Conservation (phyloP, 2,888 invertebrate genomes). For the Meteorus colon region DNA sequence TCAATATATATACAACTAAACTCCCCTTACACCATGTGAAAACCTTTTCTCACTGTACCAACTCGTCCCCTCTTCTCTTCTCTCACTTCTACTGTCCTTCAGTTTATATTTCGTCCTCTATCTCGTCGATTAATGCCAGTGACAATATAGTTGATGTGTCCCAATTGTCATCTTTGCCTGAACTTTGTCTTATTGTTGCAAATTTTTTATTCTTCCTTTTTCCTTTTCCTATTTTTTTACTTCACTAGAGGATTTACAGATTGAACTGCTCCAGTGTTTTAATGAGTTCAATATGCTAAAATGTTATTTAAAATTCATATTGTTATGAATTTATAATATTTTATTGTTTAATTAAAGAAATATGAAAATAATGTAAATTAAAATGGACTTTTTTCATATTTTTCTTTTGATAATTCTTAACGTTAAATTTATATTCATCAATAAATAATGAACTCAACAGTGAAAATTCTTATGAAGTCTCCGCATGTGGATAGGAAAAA, state of each 20-base stretch:
- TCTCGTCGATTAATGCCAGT: slow-evolving; percentile 53
- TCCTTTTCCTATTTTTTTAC: not conserved
- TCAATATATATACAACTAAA: slow-evolving; percentile 48
- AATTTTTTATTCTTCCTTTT: not conserved
- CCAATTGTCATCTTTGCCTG: slow-evolving; percentile 55
- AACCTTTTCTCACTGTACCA: slow-evolving; percentile 23
- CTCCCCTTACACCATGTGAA: slow-evolving; percentile 10
- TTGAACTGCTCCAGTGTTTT: slow-evolving; percentile 47
- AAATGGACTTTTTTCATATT: no score
- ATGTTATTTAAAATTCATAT: slow-evolving; percentile 53
- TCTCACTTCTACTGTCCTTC: not conserved
- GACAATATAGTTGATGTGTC: slow-evolving; percentile 55
- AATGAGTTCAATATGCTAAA: slow-evolving; percentile 66
- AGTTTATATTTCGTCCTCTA: slow-evolving; percentile 28
- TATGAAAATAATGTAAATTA: not conserved
- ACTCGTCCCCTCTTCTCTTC: not conserved
- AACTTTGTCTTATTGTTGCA: slow-evolving; percentile 23
- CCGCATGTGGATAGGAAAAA: not conserved
- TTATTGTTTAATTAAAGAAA: slow-evolving; percentile 21
- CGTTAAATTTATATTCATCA: no score
- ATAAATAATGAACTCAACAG: not conserved
- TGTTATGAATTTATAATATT: slow-evolving; percentile 59
- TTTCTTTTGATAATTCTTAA: no score
- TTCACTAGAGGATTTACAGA: not conserved
- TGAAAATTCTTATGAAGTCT: not conserved